A percentile compares a stretch with the other conserved stretches of the same genome.
Conservation (phyloP, 2,888 invertebrate genomes). For the Drosophila conformis region DNA sequence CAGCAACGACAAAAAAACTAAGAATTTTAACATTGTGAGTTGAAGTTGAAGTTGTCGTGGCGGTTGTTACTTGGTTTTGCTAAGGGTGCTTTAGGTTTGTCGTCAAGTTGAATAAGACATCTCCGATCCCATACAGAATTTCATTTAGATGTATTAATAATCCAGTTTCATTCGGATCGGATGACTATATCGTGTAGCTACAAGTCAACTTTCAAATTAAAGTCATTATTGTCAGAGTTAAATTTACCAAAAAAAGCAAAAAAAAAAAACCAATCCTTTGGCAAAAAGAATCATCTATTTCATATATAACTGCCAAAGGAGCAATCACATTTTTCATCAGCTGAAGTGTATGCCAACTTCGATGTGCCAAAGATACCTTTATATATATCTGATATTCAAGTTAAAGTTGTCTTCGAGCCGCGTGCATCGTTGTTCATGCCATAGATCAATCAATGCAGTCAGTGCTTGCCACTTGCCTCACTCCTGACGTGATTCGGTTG, state of each 20-base stretch:
- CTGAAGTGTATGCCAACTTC: background rate
- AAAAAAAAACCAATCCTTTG: background rate
- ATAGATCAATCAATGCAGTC: constrained; percentile 78
- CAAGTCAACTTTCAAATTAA: background rate
- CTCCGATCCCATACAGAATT: background rate
- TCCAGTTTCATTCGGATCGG: background rate
- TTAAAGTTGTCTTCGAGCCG: constrained; percentile 43
- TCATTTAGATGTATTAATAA: background rate
- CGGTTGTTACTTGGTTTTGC: constrained; percentile 3
- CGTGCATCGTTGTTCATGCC: constrained; percentile 71
- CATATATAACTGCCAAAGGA: background rate
- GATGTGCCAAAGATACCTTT: background rate
- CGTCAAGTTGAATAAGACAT: background rate
- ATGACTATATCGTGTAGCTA: background rate
- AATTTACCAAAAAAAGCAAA: background rate
- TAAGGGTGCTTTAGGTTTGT: background rate
- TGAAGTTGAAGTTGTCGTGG: constrained; percentile 23
- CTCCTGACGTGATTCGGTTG: constrained; percentile 25
- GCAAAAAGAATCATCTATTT: background rate
- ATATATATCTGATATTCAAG: constrained; percentile 26
- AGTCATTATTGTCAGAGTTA: background rate
- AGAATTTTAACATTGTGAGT: constrained; percentile 29
- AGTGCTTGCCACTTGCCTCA: constrained; percentile 47
- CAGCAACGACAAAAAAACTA: background rate
- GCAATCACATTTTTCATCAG: background rate